phyloP scores from a whole-genome alignment of 1,140 invertebrate species.

The Ceratina australensis region DNA sequence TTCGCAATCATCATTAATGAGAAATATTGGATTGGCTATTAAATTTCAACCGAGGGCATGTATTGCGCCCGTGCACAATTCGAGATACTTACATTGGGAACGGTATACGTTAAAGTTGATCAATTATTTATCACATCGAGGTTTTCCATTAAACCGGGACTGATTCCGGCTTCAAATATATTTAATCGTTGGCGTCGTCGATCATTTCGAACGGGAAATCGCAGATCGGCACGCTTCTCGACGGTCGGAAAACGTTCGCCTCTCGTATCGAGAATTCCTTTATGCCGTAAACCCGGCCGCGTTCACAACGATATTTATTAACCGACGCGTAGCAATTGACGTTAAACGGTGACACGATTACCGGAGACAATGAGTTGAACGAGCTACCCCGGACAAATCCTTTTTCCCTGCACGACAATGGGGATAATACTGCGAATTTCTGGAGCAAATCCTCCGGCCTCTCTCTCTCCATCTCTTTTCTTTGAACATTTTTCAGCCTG shows the following conservation, averaged over 20 bases:
- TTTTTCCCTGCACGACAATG: slow-evolving; percentile 11
- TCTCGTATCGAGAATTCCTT: not conserved
- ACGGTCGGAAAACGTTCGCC: not conserved
- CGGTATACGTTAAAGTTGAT: no score
- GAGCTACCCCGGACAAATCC: slow-evolving; percentile 18
- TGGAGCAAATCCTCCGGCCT: slow-evolving; percentile 11
- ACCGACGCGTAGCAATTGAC: slow-evolving; percentile 3
- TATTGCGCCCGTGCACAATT: no score
- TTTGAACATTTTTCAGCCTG: slow-evolving; percentile 7
- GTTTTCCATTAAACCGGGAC: no score
- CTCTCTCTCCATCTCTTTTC: not conserved
- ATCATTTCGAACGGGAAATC: no score
- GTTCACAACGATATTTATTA: slow-evolving; percentile 30
- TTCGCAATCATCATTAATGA: no score
- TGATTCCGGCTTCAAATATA: no score
- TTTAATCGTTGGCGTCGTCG: no score
- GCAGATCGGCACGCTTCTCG: not conserved
- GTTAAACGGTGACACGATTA: slow-evolving; percentile 22
- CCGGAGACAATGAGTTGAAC: slow-evolving; percentile 24
- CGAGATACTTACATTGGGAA: no score
- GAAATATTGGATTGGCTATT: no score
- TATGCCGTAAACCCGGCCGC: not conserved
- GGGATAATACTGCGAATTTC: slow-evolving; percentile 32
- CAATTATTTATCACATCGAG: no score
- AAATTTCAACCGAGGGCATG: no score